phyloP scores from a whole-genome alignment of 2,797 vertebrate genomes.

The Xerus rutilus region DNA sequence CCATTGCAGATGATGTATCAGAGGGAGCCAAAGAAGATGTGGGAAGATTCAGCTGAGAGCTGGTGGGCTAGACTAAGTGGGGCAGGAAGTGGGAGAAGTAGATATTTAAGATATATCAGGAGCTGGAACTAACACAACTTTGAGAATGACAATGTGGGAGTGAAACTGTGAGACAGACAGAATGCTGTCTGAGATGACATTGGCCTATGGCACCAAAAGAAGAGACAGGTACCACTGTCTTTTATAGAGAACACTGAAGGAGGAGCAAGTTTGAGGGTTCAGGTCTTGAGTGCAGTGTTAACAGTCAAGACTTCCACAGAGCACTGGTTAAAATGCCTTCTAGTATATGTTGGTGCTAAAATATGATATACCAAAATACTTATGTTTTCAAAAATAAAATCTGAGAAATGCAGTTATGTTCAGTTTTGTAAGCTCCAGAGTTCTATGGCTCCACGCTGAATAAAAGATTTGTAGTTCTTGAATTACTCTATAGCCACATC shows the following conservation, averaged over 20 bases:
- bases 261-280: not conserved
- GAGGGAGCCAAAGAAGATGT: not conserved
- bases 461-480: not conserved
- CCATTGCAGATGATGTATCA: not conserved
- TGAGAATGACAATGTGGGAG: not conserved
- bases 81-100: not conserved
- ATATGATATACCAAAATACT: not conserved
- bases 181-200: not conserved
- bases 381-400: conserved; percentile 32
- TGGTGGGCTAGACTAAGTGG: not conserved
- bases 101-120: accelerated
- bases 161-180: not conserved
- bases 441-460: not conserved
- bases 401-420: not conserved
- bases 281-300: not conserved
- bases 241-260: not conserved
- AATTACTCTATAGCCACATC: not conserved
- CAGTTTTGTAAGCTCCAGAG: conserved; percentile 1
- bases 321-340: not conserved
- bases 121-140: not conserved
- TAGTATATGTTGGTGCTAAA: not conserved
- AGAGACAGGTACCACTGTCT: accelerated
- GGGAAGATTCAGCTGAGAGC: not conserved
- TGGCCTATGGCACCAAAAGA: not conserved
- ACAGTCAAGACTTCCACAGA: not conserved